Conservation (phyloP, 1,140 invertebrate genomes). For the Drosophila kikkawai region DNA sequence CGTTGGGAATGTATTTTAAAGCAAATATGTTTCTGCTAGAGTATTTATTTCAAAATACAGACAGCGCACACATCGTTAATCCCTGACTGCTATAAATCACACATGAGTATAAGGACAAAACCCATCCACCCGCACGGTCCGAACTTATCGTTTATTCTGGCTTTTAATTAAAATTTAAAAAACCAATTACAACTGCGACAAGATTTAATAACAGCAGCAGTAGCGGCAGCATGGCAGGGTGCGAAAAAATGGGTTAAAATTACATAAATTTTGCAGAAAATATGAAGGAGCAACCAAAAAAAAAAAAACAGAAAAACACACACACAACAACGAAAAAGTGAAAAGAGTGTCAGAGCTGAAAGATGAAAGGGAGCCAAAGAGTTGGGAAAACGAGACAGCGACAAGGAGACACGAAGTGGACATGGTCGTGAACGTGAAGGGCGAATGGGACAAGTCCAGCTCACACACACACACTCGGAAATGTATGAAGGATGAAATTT, state of each 20-base stretch:
- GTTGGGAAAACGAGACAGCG: conserved; percentile 8
- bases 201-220: conserved; percentile 68
- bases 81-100: conserved; percentile 44
- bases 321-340: conserved; percentile 15
- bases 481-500: conserved; percentile 76
- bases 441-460: conserved; percentile 42
- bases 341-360: conserved; percentile 38
- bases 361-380: conserved; percentile 5
- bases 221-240: conserved; percentile 16
- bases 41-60: conserved; percentile 46
- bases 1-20: background rate
- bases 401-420: conserved; percentile 41
- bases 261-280: conserved; percentile 81
- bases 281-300: conserved; percentile 60
- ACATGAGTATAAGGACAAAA: conserved; percentile 39
- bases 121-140: conserved; percentile 12
- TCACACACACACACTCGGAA: conserved; percentile 25
- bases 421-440: conserved; percentile 45
- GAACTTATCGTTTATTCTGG: conserved; percentile 66
- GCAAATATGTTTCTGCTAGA: conserved; percentile 8
- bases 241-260: conserved; percentile 66
- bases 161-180: conserved; percentile 78
- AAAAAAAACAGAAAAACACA: conserved; percentile 2
- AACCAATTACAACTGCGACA: conserved; percentile 72
- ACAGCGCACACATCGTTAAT: conserved; percentile 25